These are phyloP conservation scores for Leptopilina clavipes DNA, from an alignment of 1,140 invertebrate genomes.

Conservation along the genomic window DNA sequence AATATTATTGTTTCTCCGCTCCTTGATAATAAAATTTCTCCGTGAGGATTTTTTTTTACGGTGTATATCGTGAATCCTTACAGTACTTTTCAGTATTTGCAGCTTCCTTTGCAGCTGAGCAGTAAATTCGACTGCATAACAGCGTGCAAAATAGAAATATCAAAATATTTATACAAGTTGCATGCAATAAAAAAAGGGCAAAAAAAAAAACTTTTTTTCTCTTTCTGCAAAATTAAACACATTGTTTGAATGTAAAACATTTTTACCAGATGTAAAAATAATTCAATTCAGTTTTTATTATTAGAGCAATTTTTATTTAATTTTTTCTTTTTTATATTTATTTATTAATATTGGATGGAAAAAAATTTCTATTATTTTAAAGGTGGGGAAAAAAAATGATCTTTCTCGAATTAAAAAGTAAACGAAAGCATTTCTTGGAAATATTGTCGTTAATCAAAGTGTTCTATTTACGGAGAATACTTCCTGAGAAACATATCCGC, in stretches of 20 bases:
- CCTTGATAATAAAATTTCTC: slow-evolving; percentile 20
- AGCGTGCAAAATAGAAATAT: slow-evolving; percentile 20
- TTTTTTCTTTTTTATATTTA: no score
- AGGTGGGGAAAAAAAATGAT: background rate
- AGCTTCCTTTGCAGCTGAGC: background rate
- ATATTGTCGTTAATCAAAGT: slow-evolving; percentile 23
- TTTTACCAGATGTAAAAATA: no score
- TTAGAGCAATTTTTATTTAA: no score
- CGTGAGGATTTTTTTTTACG: slow-evolving; percentile 12
- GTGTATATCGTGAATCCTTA: background rate
- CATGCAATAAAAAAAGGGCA: background rate
- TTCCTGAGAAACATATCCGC: slow-evolving; percentile 17
- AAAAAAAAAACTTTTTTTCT: no score
- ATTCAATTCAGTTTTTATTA: no score
- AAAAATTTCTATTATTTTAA: background rate
- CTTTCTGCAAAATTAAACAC: no score
- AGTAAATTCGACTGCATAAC: slow-evolving; percentile 16
- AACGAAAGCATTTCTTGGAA: background rate
- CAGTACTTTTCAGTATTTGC: background rate
- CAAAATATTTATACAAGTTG: slow-evolving; percentile 10
- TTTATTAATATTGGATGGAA: background rate
- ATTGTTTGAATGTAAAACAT: no score
- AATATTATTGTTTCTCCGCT: slow-evolving; percentile 1
- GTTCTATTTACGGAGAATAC: slow-evolving; percentile 18
- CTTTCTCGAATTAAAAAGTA: background rate